Evolutionary conservation across 2,888 invertebrate genomes (phyloP).

Genomic region (Lacanobia oleracea): DNA sequence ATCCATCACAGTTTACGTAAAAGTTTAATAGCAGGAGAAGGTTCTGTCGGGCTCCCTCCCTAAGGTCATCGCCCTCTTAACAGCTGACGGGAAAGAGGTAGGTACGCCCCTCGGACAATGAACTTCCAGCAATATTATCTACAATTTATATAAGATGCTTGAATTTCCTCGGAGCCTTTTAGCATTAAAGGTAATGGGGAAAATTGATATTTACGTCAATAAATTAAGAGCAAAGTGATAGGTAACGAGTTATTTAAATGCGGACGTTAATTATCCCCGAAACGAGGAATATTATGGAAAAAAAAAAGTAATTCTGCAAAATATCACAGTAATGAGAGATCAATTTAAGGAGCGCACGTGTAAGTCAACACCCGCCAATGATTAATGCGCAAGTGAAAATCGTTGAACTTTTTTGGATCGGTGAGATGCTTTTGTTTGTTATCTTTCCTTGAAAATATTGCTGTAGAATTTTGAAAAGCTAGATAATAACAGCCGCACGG

Average conservation of each 20-base stretch:
- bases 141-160: conserved; percentile 58
- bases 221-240: conserved; percentile 15
- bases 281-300: conserved; percentile 25
- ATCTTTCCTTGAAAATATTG: conserved; percentile 3
- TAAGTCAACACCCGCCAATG: conserved; percentile 25
- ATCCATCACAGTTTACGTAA: conserved; percentile 57
- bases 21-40: conserved; percentile 63
- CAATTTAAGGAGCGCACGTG: conserved; percentile 22
- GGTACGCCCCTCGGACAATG: conserved; percentile 80
- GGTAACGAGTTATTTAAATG: conserved; percentile 46
- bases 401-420: neutral
- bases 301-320: conserved; percentile 18
- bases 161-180: conserved; percentile 55
- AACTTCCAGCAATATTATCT: conserved; percentile 69
- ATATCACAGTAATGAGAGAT: conserved; percentile 23
- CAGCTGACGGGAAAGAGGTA: conserved; percentile 82
- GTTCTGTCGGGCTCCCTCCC: conserved; percentile 60
- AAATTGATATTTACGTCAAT: conserved; percentile 43
- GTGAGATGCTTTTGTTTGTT: neutral
- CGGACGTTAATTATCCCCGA: conserved; percentile 32
- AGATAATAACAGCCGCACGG: too few relatives aligned
- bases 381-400: conserved; percentile 6
- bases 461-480: neutral
- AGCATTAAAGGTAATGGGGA: conserved; percentile 42
- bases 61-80: conserved; percentile 81